phyloP scores from a whole-genome alignment of 1,140 invertebrate genomes.

The Pissodes strobi region DNA sequence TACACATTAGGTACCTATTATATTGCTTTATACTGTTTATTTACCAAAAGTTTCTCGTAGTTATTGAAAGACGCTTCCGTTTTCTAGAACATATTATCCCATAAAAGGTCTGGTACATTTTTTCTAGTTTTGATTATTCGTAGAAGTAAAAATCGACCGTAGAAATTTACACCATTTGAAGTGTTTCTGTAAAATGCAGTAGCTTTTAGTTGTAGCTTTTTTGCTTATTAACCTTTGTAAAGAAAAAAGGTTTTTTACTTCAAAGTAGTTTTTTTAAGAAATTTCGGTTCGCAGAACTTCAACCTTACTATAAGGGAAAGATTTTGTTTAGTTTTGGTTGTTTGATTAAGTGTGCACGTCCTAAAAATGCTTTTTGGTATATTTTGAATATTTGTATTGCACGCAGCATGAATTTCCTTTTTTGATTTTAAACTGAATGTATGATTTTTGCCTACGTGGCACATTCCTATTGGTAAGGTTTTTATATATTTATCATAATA shows the following conservation, averaged over 20 bases:
- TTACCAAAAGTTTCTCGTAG: conserved; percentile 3
- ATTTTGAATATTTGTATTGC: conserved; percentile 13
- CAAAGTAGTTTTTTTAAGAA: conserved; percentile 36
- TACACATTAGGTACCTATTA: conserved; percentile 25
- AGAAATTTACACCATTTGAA: conserved; percentile 17
- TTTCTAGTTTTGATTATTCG: conserved; percentile 12
- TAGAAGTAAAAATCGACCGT: conserved; percentile 21
- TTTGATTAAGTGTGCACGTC: not conserved
- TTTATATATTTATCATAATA: conserved; percentile 13
- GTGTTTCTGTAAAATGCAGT: conserved; percentile 44
- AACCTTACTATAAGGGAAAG: conserved; percentile 58
- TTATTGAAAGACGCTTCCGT: not conserved
- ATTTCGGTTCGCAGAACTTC: conserved; percentile 48
- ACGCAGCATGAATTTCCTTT: conserved; percentile 29
- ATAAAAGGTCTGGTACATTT: not conserved
- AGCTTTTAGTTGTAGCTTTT: conserved; percentile 51
- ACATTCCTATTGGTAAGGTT: conserved; percentile 38
- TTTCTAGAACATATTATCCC: conserved; percentile 1
- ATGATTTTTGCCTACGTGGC: conserved; percentile 41
- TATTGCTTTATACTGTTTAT: conserved; percentile 20
- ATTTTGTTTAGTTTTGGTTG: conserved; percentile 50
- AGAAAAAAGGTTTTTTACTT: conserved; percentile 24
- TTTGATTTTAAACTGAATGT: conserved; percentile 39
- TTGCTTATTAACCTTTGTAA: conserved; percentile 49
- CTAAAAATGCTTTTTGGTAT: not conserved